Conservation (phyloP, 2,797 vertebrate species). For the Phrynocephalus forsythii region DNA sequence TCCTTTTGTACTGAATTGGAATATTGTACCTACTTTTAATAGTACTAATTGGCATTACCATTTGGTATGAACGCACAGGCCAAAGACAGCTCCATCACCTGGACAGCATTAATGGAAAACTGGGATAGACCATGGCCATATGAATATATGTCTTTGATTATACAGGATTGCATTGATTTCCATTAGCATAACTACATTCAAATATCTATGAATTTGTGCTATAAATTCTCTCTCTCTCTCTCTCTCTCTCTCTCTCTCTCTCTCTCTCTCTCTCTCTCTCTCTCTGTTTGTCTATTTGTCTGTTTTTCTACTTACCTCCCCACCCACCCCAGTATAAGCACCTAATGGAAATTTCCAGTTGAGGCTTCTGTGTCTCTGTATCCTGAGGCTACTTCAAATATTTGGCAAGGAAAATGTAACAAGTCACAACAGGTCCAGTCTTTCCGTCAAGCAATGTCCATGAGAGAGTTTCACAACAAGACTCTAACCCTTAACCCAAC, state of each 20-base stretch:
- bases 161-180: neutral
- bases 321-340: neutral
- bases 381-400: neutral
- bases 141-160: neutral
- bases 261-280: neutral
- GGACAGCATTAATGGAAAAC: neutral
- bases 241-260: neutral
- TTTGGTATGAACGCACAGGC: neutral
- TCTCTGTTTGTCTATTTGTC: neutral
- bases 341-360: neutral
- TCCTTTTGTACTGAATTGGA: neutral
- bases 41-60: neutral
- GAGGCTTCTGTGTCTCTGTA: neutral
- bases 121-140: neutral
- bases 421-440: neutral
- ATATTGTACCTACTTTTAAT: neutral
- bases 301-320: neutral
- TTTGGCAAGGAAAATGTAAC: neutral
- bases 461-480: neutral
- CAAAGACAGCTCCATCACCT: neutral
- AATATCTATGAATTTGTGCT: neutral
- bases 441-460: neutral
- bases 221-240: neutral
- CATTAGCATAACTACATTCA: neutral
- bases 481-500: neutral